phyloP scores from a whole-genome alignment of 23 tunicate species.

The Clavelina lepadiformis region DNA sequence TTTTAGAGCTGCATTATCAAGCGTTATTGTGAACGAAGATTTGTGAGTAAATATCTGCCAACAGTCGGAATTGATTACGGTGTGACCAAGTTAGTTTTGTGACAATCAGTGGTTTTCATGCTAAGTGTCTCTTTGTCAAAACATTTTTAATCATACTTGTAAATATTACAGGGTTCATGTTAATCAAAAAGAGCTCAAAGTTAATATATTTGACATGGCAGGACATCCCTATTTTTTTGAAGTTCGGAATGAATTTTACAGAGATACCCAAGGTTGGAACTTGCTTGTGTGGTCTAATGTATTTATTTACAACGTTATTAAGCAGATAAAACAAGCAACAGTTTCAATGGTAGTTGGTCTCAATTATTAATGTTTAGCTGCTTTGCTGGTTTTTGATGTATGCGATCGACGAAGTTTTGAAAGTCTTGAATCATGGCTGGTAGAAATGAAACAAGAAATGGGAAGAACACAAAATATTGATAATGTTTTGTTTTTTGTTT shows the following conservation, averaged over 20 bases:
- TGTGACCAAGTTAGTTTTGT: slow-evolving; percentile 56
- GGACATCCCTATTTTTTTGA: slow-evolving; percentile 92
- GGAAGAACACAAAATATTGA: slow-evolving; percentile 65
- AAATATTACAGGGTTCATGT: slow-evolving; percentile 24
- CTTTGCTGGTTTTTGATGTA: slow-evolving; percentile 80
- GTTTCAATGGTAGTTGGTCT: neutral
- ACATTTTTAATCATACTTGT: neutral
- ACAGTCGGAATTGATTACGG: slow-evolving; percentile 99
- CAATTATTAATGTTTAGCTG: slow-evolving; percentile 37
- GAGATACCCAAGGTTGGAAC: slow-evolving; percentile 65
- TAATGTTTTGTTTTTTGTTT: slow-evolving; percentile 59
- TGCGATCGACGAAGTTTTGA: slow-evolving; percentile 64
- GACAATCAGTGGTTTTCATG: too few species aligned
- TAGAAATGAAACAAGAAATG: slow-evolving; percentile 68
- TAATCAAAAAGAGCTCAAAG: slow-evolving; percentile 77
- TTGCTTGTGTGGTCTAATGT: neutral
- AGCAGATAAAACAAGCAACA: neutral
- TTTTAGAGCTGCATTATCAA: slow-evolving; percentile 62
- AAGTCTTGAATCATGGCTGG: slow-evolving; percentile 72
- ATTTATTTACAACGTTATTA: neutral
- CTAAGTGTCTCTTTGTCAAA: too few species aligned
- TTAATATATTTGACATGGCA: slow-evolving; percentile 93
- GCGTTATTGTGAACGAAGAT: slow-evolving; percentile 93
- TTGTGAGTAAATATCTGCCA: slow-evolving; percentile 82
- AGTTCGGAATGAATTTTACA: slow-evolving; percentile 91